Percentiles rank a stretch among this genome's conserved stretches.
Conservation (phyloP, 2,888 invertebrate genomes). For the Drosophila glabriapex region DNA sequence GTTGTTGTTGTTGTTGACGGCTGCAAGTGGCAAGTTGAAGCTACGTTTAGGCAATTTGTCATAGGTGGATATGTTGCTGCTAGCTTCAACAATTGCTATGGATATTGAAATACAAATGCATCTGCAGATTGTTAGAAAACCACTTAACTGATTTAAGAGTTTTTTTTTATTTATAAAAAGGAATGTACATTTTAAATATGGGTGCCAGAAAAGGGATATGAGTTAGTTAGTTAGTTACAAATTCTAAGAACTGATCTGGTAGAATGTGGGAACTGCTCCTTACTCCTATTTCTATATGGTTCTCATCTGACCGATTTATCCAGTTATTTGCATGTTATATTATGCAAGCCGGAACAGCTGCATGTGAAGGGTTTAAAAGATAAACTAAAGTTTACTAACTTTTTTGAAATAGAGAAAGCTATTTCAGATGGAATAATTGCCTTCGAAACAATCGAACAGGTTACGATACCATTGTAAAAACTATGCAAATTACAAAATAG, state of each 20-base stretch:
- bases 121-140: conserved; percentile 25
- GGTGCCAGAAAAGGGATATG: too few species aligned
- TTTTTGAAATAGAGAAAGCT: neutral
- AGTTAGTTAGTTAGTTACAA: neutral
- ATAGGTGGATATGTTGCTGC: conserved; percentile 60
- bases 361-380: neutral
- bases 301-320: neutral
- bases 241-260: neutral
- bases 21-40: conserved; percentile 58
- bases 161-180: too few species aligned
- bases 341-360: neutral
- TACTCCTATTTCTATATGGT: neutral
- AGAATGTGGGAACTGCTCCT: neutral
- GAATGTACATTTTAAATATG: too few species aligned
- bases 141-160: neutral
- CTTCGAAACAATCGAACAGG: neutral
- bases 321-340: neutral
- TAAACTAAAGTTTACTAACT: too few species aligned
- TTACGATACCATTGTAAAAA: neutral
- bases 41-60: conserved; percentile 74
- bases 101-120: conserved; percentile 61
- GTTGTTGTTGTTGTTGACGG: conserved; percentile 26
- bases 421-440: neutral
- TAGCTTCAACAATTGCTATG: conserved; percentile 40
- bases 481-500: neutral